phyloP scores from a whole-genome alignment of 2,797 vertebrate genomes.

The Kryptolebias ocellatus region DNA sequence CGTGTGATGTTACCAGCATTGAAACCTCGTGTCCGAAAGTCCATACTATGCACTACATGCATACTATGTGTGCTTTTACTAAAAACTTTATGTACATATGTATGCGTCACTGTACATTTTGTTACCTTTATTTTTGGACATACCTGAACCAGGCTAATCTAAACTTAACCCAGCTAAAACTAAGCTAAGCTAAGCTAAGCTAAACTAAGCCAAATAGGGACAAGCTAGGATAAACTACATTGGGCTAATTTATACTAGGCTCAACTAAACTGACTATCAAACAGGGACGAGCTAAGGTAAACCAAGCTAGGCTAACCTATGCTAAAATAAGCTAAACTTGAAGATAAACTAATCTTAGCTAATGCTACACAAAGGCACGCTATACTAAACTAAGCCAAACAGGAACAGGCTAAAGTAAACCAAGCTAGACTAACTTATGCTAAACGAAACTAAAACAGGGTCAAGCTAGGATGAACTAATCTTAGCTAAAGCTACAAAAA shows the following conservation, averaged over 20 bases:
- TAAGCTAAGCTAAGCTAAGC: not conserved
- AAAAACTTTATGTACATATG: not conserved
- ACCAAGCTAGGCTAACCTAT: not conserved
- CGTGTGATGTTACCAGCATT: conserved; percentile 7
- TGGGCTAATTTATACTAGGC: not conserved
- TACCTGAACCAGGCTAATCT: not conserved
- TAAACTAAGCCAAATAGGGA: not conserved
- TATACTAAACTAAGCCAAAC: not conserved
- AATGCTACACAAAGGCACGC: no score
- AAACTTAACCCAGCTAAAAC: not conserved
- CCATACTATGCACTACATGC: conserved; percentile 3
- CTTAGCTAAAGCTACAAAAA: not conserved
- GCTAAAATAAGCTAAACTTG: not conserved
- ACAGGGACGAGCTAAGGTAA: not conserved
- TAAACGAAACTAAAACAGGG: not conserved
- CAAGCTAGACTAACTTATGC: not conserved
- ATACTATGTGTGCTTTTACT: conserved; percentile 14
- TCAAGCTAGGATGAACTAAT: not conserved
- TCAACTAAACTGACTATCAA: not conserved
- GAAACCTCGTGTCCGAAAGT: not conserved
- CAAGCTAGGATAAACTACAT: not conserved
- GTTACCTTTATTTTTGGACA: not conserved
- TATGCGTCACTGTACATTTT: not conserved
- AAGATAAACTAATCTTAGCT: not conserved
- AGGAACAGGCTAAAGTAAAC: not conserved